phyloP scores from a whole-genome alignment of 2,113 vertebrate species.

The Clarias magur region DNA sequence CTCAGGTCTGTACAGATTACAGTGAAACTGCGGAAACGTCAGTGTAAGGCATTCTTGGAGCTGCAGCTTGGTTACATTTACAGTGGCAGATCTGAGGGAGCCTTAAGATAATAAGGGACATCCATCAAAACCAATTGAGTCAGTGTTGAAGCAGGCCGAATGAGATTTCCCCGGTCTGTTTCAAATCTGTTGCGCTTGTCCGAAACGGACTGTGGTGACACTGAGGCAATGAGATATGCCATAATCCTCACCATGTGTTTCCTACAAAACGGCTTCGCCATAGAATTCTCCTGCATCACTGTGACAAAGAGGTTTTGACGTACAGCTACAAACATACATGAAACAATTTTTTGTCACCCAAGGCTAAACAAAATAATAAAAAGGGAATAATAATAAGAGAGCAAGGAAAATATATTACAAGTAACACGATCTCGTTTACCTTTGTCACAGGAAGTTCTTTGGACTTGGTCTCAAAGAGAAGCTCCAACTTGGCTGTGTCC shows the following conservation, averaged over 20 bases:
- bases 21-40: slow-evolving; percentile 17
- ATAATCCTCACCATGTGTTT: slow-evolving; percentile 44
- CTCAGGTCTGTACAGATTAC: slow-evolving; percentile 13
- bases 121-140: slow-evolving; percentile 46
- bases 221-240: slow-evolving; percentile 24
- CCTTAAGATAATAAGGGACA: slow-evolving; percentile 42
- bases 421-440: slow-evolving; percentile 71
- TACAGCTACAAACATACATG: slow-evolving; percentile 20
- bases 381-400: background rate
- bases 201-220: slow-evolving; percentile 31
- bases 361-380: background rate
- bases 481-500: slow-evolving; percentile 94
- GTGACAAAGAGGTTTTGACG: background rate
- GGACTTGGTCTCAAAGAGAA: slow-evolving; percentile 97
- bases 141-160: slow-evolving; percentile 18
- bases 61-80: slow-evolving; percentile 51
- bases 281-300: background rate
- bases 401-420: background rate
- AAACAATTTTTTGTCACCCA: slow-evolving; percentile 1
- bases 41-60: no score
- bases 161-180: slow-evolving; percentile 40
- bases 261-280: slow-evolving; percentile 8
- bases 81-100: slow-evolving; percentile 48
- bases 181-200: slow-evolving; percentile 23
- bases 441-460: slow-evolving; percentile 96